Conservation (phyloP, 2,113 vertebrate genomes). For the Lontra canadensis region DNA sequence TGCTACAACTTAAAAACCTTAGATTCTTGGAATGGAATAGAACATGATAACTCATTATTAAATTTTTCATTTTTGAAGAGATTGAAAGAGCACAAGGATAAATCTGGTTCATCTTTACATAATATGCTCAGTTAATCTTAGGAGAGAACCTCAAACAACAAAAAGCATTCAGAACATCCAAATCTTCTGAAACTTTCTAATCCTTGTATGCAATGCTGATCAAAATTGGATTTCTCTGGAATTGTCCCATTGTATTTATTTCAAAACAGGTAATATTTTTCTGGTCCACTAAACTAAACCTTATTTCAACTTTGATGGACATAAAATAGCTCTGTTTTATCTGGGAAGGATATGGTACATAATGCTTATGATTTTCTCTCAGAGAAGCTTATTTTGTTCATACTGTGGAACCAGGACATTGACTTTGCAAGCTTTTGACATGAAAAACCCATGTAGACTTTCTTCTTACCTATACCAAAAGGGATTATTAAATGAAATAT, state of each 20-base stretch:
- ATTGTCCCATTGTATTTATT: slow-evolving; percentile 40
- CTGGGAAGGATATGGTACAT: slow-evolving; percentile 22
- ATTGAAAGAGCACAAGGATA: slow-evolving; percentile 15
- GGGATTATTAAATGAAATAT: not conserved
- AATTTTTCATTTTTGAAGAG: slow-evolving; percentile 37
- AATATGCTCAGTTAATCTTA: slow-evolving; percentile 29
- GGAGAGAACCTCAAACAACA: not conserved
- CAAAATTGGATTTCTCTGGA: slow-evolving; percentile 64
- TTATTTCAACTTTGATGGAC: slow-evolving; percentile 57
- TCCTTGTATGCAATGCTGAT: not conserved
- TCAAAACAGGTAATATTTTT: slow-evolving; percentile 67
- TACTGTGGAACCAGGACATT: not conserved
- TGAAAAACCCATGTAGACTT: not conserved
- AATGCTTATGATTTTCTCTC: slow-evolving; percentile 7
- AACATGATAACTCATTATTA: not conserved
- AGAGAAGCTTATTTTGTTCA: slow-evolving; percentile 45
- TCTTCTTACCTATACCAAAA: not conserved
- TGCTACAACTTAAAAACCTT: not conserved
- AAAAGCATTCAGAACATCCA: not conserved
- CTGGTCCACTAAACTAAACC: slow-evolving; percentile 51
- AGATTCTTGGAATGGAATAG: not conserved
- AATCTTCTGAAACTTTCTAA: slow-evolving; percentile 56
- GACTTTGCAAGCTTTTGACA: not conserved
- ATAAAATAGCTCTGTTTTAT: slow-evolving; percentile 49
- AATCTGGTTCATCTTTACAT: not conserved